Evolutionary conservation across 2,888 invertebrate species (phyloP).

Genomic region (Volucella inanis): DNA sequence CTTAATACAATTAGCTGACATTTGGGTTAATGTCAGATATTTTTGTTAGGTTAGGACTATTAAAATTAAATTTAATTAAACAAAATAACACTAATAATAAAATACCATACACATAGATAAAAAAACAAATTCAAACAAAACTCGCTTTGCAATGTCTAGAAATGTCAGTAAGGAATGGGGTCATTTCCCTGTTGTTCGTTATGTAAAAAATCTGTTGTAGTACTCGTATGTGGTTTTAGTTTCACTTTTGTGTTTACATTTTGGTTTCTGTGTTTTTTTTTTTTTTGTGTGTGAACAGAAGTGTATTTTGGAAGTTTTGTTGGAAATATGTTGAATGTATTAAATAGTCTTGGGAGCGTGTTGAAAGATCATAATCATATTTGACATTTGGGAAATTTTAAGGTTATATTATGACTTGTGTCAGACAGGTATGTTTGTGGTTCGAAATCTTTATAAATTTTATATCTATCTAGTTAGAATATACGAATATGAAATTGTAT

Average conservation of each 20-base stretch:
- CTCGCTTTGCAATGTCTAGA: constrained; percentile 41
- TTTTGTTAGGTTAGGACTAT: constrained; percentile 14
- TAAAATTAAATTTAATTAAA: constrained; percentile 23
- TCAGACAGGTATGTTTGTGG: not conserved
- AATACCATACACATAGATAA: constrained; percentile 10
- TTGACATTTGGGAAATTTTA: not conserved
- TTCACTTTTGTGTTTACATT: not conserved
- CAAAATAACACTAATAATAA: constrained; percentile 15
- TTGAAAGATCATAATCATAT: not conserved
- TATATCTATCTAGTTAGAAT: not conserved
- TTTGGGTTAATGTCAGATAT: not conserved
- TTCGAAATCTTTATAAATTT: not conserved
- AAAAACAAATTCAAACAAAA: constrained; percentile 15
- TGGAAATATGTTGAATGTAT: constrained; percentile 4
- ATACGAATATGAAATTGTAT: not conserved
- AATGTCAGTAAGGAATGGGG: constrained; percentile 18
- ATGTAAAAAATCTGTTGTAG: not conserved
- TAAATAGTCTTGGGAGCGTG: not conserved
- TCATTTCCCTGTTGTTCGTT: constrained; percentile 33
- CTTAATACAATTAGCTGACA: not conserved
- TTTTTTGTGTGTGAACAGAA: constrained; percentile 18
- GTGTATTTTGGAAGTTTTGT: constrained; percentile 46
- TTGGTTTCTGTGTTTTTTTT: constrained; percentile 9
- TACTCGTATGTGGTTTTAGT: too few species aligned
- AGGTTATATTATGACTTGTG: constrained; percentile 6